Percentiles rank a stretch among this genome's conserved stretches.
Conservation (phyloP, 2,113 vertebrate genomes). For the Hydrolagus affinis region DNA sequence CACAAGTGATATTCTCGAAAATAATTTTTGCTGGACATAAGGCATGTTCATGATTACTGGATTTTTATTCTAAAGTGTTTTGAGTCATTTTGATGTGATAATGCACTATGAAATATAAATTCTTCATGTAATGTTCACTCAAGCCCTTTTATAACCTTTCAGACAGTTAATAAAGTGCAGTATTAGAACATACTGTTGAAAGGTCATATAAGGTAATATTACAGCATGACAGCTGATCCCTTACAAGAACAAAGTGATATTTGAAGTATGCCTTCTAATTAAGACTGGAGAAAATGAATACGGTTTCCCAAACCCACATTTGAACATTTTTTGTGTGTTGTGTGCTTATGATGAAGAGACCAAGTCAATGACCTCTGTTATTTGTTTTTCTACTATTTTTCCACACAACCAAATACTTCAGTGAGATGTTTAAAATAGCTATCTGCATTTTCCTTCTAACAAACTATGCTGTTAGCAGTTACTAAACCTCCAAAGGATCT, state of each 20-base stretch:
- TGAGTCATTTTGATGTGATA: neutral
- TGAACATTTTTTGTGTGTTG: neutral
- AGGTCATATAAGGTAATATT: neutral
- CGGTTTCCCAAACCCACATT: neutral
- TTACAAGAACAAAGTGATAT: neutral
- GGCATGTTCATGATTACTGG: too few relatives aligned
- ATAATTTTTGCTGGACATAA: too few relatives aligned
- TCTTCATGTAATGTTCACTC: neutral
- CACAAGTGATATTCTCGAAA: too few relatives aligned
- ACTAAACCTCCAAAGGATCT: neutral
- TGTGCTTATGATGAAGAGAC: neutral
- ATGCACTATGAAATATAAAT: too few relatives aligned
- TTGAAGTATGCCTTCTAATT: neutral
- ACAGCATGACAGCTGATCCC: neutral
- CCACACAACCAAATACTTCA: neutral
- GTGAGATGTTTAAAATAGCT: neutral
- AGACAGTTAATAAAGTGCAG: neutral
- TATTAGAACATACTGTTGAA: neutral
- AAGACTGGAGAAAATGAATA: neutral
- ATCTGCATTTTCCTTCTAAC: neutral
- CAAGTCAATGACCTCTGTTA: neutral
- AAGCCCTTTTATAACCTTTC: neutral
- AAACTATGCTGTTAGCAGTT: neutral
- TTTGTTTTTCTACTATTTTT: neutral
- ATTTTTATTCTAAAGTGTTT: neutral